Percentiles rank a stretch among this genome's conserved stretches.
These are phyloP conservation scores for Colistium nudipinnis DNA, from an alignment of 2,113 vertebrate species.

Conservation along the genomic window DNA sequence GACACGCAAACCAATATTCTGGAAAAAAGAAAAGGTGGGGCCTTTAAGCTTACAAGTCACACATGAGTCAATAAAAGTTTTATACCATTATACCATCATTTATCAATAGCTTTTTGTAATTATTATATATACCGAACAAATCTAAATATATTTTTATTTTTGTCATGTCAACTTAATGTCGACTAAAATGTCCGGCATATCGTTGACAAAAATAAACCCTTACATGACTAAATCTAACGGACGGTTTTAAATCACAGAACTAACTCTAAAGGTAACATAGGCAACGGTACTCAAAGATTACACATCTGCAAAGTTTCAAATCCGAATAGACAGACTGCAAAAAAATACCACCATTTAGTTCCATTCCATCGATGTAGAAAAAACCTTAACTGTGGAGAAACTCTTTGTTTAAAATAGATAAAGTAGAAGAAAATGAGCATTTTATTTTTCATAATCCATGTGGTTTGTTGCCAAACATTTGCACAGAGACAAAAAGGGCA, in stretches of 20 bases:
- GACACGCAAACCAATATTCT: background rate
- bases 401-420: background rate
- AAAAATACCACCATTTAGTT: background rate
- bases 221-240: no score
- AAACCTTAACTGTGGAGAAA: background rate
- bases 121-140: no score
- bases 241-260: no score
- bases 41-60: background rate
- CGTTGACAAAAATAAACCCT: no score
- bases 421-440: conserved; percentile 10
- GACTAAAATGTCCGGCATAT: no score
- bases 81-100: no score
- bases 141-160: no score
- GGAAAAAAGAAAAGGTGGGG: background rate
- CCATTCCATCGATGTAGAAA: background rate
- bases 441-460: background rate
- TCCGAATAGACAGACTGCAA: background rate
- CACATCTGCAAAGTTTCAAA: background rate
- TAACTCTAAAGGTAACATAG: no score
- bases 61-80: background rate
- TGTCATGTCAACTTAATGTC: no score
- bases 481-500: background rate
- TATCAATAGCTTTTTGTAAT: no score
- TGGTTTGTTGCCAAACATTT: conserved; percentile 10
- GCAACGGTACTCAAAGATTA: no score